Percentiles rank a stretch among this genome's conserved stretches.
phyloP scores from a whole-genome alignment of 2,797 vertebrate species.

The Clarias platycephalus region DNA sequence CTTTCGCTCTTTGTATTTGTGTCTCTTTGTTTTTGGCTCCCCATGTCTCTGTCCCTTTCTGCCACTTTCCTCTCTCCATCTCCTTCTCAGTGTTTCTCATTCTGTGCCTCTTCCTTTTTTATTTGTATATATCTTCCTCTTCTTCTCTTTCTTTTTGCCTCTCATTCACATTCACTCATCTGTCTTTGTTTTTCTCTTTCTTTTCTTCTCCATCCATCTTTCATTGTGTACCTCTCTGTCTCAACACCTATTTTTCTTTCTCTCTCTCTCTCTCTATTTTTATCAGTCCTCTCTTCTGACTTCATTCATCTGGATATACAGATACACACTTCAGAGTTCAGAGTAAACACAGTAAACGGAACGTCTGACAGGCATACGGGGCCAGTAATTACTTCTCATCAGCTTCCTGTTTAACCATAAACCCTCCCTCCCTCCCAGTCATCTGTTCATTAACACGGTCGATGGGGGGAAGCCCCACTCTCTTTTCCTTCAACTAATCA shows the following conservation, averaged over 20 bases:
- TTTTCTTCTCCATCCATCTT: not conserved
- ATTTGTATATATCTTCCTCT: not conserved
- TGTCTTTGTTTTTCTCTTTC: not conserved
- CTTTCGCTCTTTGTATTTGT: not conserved
- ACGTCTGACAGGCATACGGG: slow-evolving; percentile 38
- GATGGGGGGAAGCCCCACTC: not conserved
- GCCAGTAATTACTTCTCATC: slow-evolving; percentile 44
- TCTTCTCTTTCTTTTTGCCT: not conserved
- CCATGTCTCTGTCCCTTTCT: not conserved
- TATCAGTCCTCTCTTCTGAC: not conserved
- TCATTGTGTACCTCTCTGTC: not conserved
- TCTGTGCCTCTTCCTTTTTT: not conserved
- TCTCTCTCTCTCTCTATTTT: not conserved
- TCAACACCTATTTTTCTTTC: no score
- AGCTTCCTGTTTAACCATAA: slow-evolving; percentile 55
- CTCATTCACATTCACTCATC: not conserved
- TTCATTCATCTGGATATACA: not conserved
- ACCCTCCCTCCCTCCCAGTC: not conserved
- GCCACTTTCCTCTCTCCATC: not conserved
- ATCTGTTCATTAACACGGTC: slow-evolving; percentile 19
- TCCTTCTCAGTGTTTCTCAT: not conserved
- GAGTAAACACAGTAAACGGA: slow-evolving; percentile 33
- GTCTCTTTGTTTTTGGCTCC: not conserved
- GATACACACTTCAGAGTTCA: slow-evolving; percentile 2
- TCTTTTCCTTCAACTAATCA: not conserved